These are phyloP conservation scores for Porites divaricata DNA, from an alignment of 92 coral and sea anemone genomes.

Conservation along the genomic window DNA sequence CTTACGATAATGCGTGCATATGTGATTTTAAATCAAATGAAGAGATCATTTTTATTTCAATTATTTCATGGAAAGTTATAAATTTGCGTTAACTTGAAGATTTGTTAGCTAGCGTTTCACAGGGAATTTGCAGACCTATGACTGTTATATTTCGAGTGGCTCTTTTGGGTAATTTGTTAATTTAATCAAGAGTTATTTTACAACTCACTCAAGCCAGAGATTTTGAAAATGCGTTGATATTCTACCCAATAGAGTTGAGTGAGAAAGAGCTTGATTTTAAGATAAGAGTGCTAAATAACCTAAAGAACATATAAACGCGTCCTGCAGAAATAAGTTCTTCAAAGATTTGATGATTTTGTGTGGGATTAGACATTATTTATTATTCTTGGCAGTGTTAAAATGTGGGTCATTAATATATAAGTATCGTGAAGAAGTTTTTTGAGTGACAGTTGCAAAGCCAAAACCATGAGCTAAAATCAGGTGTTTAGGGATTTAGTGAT, in stretches of 20 bases:
- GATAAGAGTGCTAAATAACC: neutral
- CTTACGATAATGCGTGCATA: neutral
- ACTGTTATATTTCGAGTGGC: constrained; percentile 3
- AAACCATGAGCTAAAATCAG: too few species aligned
- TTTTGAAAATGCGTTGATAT: neutral
- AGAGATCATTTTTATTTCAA: neutral
- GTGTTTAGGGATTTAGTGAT: too few species aligned
- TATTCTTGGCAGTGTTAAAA: neutral
- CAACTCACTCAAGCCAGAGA: neutral
- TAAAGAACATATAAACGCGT: neutral
- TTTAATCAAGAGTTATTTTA: neutral
- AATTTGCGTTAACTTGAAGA: neutral
- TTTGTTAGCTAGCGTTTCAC: neutral
- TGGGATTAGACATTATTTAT: neutral
- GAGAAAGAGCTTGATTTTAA: neutral
- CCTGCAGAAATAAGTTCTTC: neutral
- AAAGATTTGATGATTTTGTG: neutral
- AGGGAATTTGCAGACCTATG: neutral
- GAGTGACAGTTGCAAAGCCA: neutral
- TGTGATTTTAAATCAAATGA: neutral
- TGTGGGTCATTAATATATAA: too few species aligned
- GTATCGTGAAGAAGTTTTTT: too few species aligned
- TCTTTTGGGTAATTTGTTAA: constrained; percentile 3
- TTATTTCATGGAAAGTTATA: neutral
- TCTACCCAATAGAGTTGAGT: neutral